Evolutionary conservation across 2,888 invertebrate species (phyloP), one percentile per base, ranked within the genome.

Genomic region (Torymus tubicola): DNA sequence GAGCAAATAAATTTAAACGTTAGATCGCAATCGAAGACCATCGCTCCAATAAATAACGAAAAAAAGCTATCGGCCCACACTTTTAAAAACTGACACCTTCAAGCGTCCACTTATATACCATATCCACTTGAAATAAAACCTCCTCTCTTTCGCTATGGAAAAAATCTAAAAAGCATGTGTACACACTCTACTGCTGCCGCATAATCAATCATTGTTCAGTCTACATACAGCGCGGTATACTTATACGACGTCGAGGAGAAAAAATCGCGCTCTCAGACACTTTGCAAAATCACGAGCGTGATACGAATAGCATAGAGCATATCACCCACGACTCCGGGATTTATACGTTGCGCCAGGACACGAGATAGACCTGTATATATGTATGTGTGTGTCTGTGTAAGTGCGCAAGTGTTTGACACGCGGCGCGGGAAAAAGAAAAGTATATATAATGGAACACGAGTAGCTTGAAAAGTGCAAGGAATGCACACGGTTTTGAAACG

Each of bases 171-270:
- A 42, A 42, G 42, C 42, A 42, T 42, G 42, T 42, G 42, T 42
- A 42, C 8, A 42, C 42, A 42, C 42, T 42, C 42, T 8, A 42
- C 8, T 8, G 31, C 31, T 3, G 42, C 42, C 42, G 57, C 42
- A 12, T 58, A 57, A 65, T 71, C 70, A 70, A 77, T 77, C 50
- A 77, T 69, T 76, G 69, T 76, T 75, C 42, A 76, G n/a, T 18
- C n/a, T 16, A n/a, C 0, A 8, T 58, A n/a, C 21, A n/a, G 18
- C 14, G 2, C 13, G 31, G 2, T 31, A 8, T 16, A 13, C 14
- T 2, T 16, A 8, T 31, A 16, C 14, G 50, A 18, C 18, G n/a
- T 50, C 52, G 42, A 1, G 5, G 42, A 8, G n/a, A 42, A 42
- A 73, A 63, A 53, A 64, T 55, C 16, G 12, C 52, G 18, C 65